Base-by-base conservation (phyloP, 92 coral and sea anemone species). In the Siderastrea radians region DNA sequence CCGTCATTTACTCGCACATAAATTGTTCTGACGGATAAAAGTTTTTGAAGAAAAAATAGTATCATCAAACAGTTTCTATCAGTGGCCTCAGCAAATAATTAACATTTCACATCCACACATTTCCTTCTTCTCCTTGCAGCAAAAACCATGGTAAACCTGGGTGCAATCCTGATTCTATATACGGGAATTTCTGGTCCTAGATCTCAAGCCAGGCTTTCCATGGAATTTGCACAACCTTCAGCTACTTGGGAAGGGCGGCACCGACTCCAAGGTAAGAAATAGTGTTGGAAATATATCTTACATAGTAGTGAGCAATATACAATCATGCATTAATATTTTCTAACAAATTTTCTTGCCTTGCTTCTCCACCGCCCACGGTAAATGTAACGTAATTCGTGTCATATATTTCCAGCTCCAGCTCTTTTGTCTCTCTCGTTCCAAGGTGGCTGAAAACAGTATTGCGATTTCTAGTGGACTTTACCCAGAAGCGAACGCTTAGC, bases 401-500 rank as follows among this genome's bases (percentile, higher is more conserved):
- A 11, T 5, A 13, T 1, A 82, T 62, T 11, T 58, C 62, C 1
- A 82, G 6, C 69, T 16, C 16, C 52, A 82, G n/a, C 11, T 82
- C 86, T n/a, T 3, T 70, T 1, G 15, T 55, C 5, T 59, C 59
- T 17, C 16, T 55, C 6, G 57, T 16, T 69, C 78, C 77, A 6
- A 70, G 4, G 77, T 82, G 57, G 58, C 86, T 82, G 68, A 82
- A 82, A 12, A 82, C 52, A 7, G 86, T 44, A 4, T 38, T 10
- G 26, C 4, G 49, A 48, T 46, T 1, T 26, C 15, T 47, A 5
- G 26, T n/a, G 1, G 78, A 11, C 6, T 71, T 82, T 11, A 82
- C 44, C 86, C 78, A 82, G 78, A 70, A 82, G 77, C 86, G 69
- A 43, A 55, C 47, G n/a, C 68, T 82, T 8, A 82, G 49, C 78